Evolutionary conservation across 1,140 invertebrate genomes (phyloP).

Genomic region (Pollicipes pollicipes): DNA sequence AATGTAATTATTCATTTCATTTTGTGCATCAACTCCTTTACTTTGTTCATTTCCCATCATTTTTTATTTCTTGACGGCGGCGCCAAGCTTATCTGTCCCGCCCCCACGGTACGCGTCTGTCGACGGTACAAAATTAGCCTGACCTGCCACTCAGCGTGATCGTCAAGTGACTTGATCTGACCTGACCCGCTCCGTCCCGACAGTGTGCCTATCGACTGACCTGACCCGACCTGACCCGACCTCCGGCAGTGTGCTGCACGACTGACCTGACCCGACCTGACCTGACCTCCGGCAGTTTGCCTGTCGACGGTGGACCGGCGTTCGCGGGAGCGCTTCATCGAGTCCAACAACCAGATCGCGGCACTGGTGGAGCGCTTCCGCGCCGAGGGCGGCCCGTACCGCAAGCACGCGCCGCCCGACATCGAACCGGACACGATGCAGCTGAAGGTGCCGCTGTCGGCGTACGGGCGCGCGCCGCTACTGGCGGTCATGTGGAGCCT

Average conservation of each 20-base stretch:
- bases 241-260: too few species aligned
- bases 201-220: too few species aligned
- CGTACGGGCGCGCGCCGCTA: slow-evolving; percentile 50
- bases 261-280: background rate
- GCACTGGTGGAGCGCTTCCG: slow-evolving; percentile 81
- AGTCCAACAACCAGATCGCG: slow-evolving; percentile 81
- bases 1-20: too few species aligned
- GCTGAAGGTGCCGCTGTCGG: slow-evolving; percentile 42
- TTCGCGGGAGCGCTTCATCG: slow-evolving; percentile 68
- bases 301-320: slow-evolving; percentile 76
- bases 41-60: too few species aligned
- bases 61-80: too few species aligned
- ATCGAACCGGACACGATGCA: slow-evolving; percentile 19
- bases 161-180: too few species aligned
- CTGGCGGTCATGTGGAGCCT: slow-evolving; percentile 51
- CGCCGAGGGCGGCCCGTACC: slow-evolving; percentile 47
- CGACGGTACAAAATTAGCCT: too few species aligned
- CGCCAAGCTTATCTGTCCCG: too few species aligned
- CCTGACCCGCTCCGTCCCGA: too few species aligned
- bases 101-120: too few species aligned
- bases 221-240: background rate
- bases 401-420: slow-evolving; percentile 35
- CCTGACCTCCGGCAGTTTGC: slow-evolving; percentile 38
- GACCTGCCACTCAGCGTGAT: too few species aligned
- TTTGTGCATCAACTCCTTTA: too few species aligned